Base-by-base conservation (phyloP, 1,140 invertebrate species). In the Temnothorax nylanderi region DNA sequence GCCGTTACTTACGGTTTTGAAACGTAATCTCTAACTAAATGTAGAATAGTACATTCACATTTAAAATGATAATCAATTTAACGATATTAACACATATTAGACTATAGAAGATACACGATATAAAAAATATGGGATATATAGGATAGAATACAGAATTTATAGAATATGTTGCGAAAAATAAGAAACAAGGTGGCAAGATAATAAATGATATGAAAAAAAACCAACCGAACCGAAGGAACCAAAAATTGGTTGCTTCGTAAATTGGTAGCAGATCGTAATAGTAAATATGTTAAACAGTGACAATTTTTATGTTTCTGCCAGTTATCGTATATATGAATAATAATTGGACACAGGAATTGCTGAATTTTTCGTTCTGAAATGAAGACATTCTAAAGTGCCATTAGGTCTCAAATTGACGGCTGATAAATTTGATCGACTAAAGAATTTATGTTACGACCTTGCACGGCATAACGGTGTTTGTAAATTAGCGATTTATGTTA, bases 401-500 rank as follows among this genome's bases (percentile, higher is more conserved):
- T 90, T 77, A 85, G 41, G 6, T 16, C 8, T 90, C 65, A 81
- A 49, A 3, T 21, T 18, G 37, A 32, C 54, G 51, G 26, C 21
- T 32, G 49, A 37, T 32, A 44, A 18, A 75, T 71, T 89, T 72
- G 49, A 85, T 80, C 62, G 69, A 26, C 76, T 90, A 88, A 88
- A 86, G 65, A 72, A 90, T 80, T 69, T 47, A 75, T 71, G 47
- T 49, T 47, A 18, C 41, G 47, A 60, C 26, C 65, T 13, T 26
- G 49, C 34, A 60, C 2, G 32, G 58, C 64, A 21, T 77, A 86
- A 72, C 82, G 75, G 54, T 80, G 72, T 87, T 86, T 87, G 32
- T 85, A 81, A 90, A 85, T 90, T 60, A 86, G 64, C 80, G 86
- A 85, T 90, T 88, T 88, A 88, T 85, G 76, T 76, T 85, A 88